phyloP scores from a whole-genome alignment of 2,888 invertebrate species.

The Altica lythri region DNA sequence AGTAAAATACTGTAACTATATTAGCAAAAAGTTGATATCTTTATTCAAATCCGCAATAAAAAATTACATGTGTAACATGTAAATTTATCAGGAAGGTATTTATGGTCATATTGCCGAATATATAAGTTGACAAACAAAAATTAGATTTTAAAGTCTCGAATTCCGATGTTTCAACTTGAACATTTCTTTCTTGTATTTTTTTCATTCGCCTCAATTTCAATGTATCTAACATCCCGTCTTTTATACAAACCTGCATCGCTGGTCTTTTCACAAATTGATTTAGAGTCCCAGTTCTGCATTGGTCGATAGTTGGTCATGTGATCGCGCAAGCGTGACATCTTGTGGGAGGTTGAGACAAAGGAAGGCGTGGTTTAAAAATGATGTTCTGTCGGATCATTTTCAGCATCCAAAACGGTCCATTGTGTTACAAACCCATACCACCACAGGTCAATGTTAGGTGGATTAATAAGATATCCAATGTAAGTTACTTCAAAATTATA shows the following conservation, averaged over 20 bases:
- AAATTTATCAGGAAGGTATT: too few relatives aligned
- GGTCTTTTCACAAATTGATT: constrained; percentile 50
- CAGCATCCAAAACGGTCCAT: constrained; percentile 33
- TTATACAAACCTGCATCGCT: constrained; percentile 33
- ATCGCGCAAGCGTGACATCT: constrained; percentile 50
- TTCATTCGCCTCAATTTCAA: constrained; percentile 6
- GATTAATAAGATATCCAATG: too few relatives aligned
- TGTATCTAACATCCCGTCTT: constrained; percentile 29
- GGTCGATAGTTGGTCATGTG: constrained; percentile 47
- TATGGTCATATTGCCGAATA: too few relatives aligned
- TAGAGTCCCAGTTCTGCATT: constrained; percentile 46
- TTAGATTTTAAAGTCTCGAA: not conserved
- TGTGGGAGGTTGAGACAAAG: constrained; percentile 54
- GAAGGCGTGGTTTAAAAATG: constrained; percentile 47
- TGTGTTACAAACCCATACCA: constrained; percentile 9
- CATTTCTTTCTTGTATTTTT: not conserved
- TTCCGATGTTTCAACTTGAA: not conserved
- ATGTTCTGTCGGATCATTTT: constrained; percentile 24
- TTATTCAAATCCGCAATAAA: not conserved
- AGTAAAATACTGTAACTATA: too few relatives aligned
- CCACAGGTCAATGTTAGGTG: too few relatives aligned
- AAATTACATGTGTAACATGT: too few relatives aligned
- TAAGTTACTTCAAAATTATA: too few relatives aligned
- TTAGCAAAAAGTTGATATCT: constrained; percentile 1
- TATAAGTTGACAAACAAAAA: too few relatives aligned